Percentiles rank a stretch among this genome's conserved stretches.
These are phyloP conservation scores for Crypturellus undulatus DNA, from an alignment of 2,113 vertebrate genomes.

Conservation along the genomic window DNA sequence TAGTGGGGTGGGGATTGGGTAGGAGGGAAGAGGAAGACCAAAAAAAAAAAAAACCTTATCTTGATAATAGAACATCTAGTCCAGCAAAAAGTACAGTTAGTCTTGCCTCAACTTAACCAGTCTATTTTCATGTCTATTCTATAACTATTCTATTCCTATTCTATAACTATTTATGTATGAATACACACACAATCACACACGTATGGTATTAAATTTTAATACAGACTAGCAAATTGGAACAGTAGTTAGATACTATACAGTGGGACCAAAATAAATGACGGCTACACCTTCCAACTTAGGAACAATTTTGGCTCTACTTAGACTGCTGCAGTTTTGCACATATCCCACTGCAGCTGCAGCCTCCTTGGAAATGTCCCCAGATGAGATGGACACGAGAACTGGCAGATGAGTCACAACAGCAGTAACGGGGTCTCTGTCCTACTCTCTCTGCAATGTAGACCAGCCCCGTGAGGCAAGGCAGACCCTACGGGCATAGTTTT, in stretches of 20 bases:
- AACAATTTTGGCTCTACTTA: not conserved
- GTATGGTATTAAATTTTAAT: not conserved
- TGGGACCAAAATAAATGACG: not conserved
- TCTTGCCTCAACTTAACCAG: not conserved
- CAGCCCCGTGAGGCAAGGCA: not conserved
- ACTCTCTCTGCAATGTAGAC: not conserved
- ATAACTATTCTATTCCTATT: not conserved
- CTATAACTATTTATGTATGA: not conserved
- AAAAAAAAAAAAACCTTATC: not conserved
- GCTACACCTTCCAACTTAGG: not conserved
- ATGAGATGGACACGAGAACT: not conserved
- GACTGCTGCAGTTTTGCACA: not conserved
- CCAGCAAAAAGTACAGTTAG: not conserved
- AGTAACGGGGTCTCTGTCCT: not conserved
- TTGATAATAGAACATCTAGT: not conserved
- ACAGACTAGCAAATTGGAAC: not conserved
- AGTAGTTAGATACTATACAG: not conserved
- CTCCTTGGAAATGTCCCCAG: not conserved
- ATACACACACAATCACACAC: not conserved
- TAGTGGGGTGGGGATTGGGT: not conserved
- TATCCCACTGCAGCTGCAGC: not conserved
- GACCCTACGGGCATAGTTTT: not conserved
- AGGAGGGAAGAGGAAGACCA: not conserved
- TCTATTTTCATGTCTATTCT: not conserved
- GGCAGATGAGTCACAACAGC: not conserved